These are phyloP conservation scores for Gymnocheta viridis DNA, from an alignment of 2,888 invertebrate species.

Conservation along the genomic window DNA sequence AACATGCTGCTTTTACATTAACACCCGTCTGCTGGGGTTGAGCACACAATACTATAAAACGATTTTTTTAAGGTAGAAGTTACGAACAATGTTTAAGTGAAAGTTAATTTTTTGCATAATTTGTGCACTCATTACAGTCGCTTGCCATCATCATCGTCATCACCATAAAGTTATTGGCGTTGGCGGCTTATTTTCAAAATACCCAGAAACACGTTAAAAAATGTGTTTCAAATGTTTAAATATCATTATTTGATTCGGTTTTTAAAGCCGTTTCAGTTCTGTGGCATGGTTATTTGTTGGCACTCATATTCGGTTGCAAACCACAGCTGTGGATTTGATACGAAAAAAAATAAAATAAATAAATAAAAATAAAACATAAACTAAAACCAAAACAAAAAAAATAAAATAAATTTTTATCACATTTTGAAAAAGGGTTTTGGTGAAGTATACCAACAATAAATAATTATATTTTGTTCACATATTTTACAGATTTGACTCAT, in stretches of 20 bases:
- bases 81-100: conserved; percentile 58
- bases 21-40: conserved; percentile 10
- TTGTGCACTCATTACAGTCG: conserved; percentile 56
- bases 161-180: conserved; percentile 31
- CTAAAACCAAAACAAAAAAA: neutral
- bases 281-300: conserved; percentile 30
- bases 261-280: conserved; percentile 17
- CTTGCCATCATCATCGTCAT: conserved; percentile 45
- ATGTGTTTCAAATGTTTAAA: conserved; percentile 64
- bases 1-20: conserved; percentile 35
- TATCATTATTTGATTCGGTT: conserved; percentile 36
- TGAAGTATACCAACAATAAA: conserved; percentile 4
- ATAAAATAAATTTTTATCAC: neutral
- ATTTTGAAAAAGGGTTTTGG: conserved; percentile 6
- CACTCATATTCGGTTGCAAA: conserved; percentile 59
- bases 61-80: conserved; percentile 44
- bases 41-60: conserved; percentile 9
- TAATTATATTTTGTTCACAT: neutral
- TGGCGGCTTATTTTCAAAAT: conserved; percentile 59
- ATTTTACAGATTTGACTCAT: neutral
- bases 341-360: no score
- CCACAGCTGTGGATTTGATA: conserved; percentile 47
- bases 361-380: neutral
- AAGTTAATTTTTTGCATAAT: conserved; percentile 57
- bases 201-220: conserved; percentile 43